These are phyloP conservation scores for Drosophila phalerata DNA, from an alignment of 2,888 invertebrate genomes.

Conservation along the genomic window DNA sequence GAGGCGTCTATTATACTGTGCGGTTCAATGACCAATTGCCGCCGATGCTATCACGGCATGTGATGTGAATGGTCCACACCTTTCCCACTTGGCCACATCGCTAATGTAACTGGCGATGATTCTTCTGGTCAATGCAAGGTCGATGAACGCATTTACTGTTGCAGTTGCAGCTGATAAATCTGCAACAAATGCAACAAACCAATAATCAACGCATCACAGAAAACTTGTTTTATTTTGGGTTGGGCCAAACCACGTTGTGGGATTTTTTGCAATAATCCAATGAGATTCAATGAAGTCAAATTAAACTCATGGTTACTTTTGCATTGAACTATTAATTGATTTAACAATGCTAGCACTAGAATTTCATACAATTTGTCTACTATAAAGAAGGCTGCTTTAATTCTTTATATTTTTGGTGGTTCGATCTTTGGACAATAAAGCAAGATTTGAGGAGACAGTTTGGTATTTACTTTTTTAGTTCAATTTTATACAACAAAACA, in stretches of 20 bases:
- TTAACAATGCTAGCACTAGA: not conserved
- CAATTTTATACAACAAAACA: no score
- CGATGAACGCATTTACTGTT: slow-evolving; percentile 80
- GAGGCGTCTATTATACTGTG: slow-evolving; percentile 32
- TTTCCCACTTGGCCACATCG: slow-evolving; percentile 54
- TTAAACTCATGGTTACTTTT: not conserved
- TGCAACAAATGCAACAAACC: slow-evolving; percentile 31
- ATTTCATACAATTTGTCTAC: not conserved
- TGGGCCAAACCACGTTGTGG: not conserved
- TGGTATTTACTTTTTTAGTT: no score
- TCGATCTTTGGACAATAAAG: no score
- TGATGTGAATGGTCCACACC: slow-evolving; percentile 45
- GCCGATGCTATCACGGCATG: slow-evolving; percentile 60
- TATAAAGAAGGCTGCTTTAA: no score
- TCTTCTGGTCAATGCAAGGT: slow-evolving; percentile 82
- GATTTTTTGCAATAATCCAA: slow-evolving; percentile 27
- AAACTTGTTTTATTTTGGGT: slow-evolving; percentile 9
- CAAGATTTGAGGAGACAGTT: no score
- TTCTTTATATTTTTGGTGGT: no score
- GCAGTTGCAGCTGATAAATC: slow-evolving; percentile 32
- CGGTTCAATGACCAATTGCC: slow-evolving; percentile 71
- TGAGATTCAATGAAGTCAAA: not conserved
- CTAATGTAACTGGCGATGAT: slow-evolving; percentile 26
- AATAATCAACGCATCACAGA: slow-evolving; percentile 22
- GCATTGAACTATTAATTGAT: not conserved